Base-by-base conservation (phyloP, 1,140 invertebrate genomes). In the Glomeris maerens region DNA sequence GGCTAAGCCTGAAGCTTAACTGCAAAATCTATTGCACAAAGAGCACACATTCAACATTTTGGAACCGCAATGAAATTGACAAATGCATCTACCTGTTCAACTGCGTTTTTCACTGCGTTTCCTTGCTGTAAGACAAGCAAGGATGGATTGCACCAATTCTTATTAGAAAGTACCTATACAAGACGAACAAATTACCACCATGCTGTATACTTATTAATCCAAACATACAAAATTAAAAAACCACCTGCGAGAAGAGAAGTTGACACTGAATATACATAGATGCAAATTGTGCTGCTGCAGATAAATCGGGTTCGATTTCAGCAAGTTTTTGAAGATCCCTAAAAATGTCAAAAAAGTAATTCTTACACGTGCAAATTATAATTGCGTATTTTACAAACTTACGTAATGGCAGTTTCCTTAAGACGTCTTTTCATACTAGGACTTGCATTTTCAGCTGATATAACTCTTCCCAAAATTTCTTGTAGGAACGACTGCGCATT, bases 231-330 rank as follows among this genome's bases (percentile, higher is more conserved):
- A 47, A 52, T 46, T 40, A 21, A 1, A 49, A 26, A 49, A 38
- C 56, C 52, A 72, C 67, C 62, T 59, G 71, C 55, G 64, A 67
- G 56, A 66, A 61, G 22, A 62, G 66, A 52, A 62, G 62, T 59
- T 66, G 72, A 41, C 70, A 73, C 28, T 62, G 71, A 47, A 92
- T 80, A 57, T 86, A 92, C 22, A 89, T 68, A 27, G 83, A 78
- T 28, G 83, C 80, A 67, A 93, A 93, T 61, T 84, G 79, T 0
- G 88, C 86, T 1, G 85, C 80, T 1, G 88, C 84, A 45, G 83
- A 78, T 60, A 89, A 78, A 17, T 72, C 71, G 20, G 78, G 73
- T 68, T 94, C 89, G 67, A 94, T 83, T 66, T 85, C 78, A n/a
- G 83, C 77, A n/a, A 91, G 62, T 51, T 79, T 59, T 48, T 72